Evolutionary conservation across 2,113 vertebrate genomes (phyloP), one percentile per base, ranked within the genome.

Genomic region (Elgaria multicarinata): DNA sequence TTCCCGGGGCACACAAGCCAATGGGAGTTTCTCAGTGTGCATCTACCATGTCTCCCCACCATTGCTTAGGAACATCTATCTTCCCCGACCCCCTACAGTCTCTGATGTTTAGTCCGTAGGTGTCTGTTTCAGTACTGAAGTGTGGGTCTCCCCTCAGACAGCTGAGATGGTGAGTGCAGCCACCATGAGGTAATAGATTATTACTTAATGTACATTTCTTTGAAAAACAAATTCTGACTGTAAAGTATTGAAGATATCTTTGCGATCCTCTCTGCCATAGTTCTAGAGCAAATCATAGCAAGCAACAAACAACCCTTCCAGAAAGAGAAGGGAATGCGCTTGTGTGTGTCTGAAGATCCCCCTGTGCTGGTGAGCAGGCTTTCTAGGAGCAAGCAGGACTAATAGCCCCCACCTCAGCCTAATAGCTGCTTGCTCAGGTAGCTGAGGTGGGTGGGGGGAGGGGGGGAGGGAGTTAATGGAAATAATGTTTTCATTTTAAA

Each of bases 401-500:
- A 94, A 91, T 86, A 91, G 86, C 84, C 85, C 86, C 36, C n/a
- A 94, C 77, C 1, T 42, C 46, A 86, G 79, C 85, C 90, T 84
- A 90, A 85, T 90, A 91, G 93, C 87, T 86, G 93, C 86, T 83
- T 81, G 53, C 75, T 1, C 7, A 0, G 4, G 31, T 64, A 36
- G 82, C 74, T 0, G 64, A 20, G 4, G 20, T 22, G 0, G 58
- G 0, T 62, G 2, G 6, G 85, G 46, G 44, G n/a, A 93, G 72
- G 85, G 79, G 72, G 71, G 1, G 2, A 87, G 80, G 84, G 89
- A 81, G 81, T 91, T 92, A 89, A 94, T 33, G 64, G 80, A 94
- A 96, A 93, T 87, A 66, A 86, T 3, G 83, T 82, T 98, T 98
- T 98, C 96, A 97, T 97, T 97, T 95, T 92, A 95, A 97, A 95